These are phyloP conservation scores for Micromussa lordhowensis DNA, from an alignment of 92 coral and sea anemone species.

Conservation along the genomic window DNA sequence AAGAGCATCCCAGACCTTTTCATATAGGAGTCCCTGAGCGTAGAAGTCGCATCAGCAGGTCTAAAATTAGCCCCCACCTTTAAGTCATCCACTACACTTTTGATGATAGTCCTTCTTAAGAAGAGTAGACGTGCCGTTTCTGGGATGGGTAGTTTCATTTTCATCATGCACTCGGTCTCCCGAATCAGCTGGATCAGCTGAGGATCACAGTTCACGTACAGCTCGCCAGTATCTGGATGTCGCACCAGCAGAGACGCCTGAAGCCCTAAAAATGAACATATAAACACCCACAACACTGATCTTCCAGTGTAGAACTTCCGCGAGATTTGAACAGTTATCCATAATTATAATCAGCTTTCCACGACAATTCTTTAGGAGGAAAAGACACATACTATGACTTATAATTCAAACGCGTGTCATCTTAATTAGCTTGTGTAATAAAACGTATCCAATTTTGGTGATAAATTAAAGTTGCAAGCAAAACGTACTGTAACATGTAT, in stretches of 20 bases:
- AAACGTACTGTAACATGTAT: too few species aligned
- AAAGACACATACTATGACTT: not conserved
- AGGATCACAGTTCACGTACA: constrained; percentile 87
- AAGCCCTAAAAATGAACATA: constrained; percentile 65
- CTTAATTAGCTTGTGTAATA: not conserved
- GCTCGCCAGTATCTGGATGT: constrained; percentile 70
- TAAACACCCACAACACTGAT: not conserved
- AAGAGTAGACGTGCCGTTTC: constrained; percentile 75
- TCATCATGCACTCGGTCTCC: constrained; percentile 91
- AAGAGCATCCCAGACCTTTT: too few species aligned
- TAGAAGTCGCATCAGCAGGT: too few species aligned
- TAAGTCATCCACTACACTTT: constrained; percentile 64
- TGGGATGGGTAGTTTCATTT: constrained; percentile 77
- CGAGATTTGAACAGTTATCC: not conserved
- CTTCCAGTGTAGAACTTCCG: not conserved
- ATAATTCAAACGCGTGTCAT: not conserved
- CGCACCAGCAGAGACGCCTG: constrained; percentile 87
- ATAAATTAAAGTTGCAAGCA: too few species aligned
- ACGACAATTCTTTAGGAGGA: not conserved
- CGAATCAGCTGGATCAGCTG: constrained; percentile 83
- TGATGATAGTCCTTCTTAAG: constrained; percentile 64
- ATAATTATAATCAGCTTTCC: too few species aligned
- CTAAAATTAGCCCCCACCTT: constrained; percentile 38
- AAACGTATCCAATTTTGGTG: too few species aligned
- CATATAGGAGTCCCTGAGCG: too few species aligned